Evolutionary conservation across 2,888 invertebrate genomes (phyloP), one percentile per base, ranked within the genome.

Genomic region (Pomacea canaliculata): DNA sequence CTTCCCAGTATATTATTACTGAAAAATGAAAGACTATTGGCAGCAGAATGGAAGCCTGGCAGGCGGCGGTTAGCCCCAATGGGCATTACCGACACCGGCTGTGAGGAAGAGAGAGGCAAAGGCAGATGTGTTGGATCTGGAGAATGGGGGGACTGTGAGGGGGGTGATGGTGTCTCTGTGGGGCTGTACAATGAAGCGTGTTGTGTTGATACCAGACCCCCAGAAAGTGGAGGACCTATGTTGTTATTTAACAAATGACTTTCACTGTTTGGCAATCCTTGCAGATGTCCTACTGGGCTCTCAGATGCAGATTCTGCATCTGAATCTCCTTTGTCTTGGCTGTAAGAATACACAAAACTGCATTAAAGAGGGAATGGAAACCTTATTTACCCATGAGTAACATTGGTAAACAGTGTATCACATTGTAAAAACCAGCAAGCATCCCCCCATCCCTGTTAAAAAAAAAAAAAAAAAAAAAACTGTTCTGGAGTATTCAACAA

Each of bases 11-110:
- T 84, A 83, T 83, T 87, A 78, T 84, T 84, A 82, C 87, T 87
- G 81, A 87, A 87, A 71, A 87, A 83, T 80, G 88, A 88, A 83
- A 88, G 87, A 86, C 87, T 86, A 78, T 85, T 82, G 77, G 81
- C 82, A 76, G 81, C 81, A 69, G 72, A 70, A 46, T 76, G 69
- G 46, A 76, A 73, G 56, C n/a, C 67, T 37, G 76, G 56, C 51
- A 74, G 49, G 48, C 72, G 76, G 59, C 76, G 73, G 66, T 65
- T 77, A 65, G 70, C 63, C 70, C 73, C 73, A 16, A 73, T 70
- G 49, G 73, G 70, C n/a, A 65, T 63, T 59, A 77, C 70, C 13
- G 51, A 56, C 51, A 46, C 46, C 23, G 59, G 65, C 51, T 62
- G 70, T 59, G 72, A 56, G 10, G 51, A 46, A 48, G 77, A 63